phyloP scores from a whole-genome alignment of 2,113 vertebrate genomes.

The Brachypodius melanocephalos region DNA sequence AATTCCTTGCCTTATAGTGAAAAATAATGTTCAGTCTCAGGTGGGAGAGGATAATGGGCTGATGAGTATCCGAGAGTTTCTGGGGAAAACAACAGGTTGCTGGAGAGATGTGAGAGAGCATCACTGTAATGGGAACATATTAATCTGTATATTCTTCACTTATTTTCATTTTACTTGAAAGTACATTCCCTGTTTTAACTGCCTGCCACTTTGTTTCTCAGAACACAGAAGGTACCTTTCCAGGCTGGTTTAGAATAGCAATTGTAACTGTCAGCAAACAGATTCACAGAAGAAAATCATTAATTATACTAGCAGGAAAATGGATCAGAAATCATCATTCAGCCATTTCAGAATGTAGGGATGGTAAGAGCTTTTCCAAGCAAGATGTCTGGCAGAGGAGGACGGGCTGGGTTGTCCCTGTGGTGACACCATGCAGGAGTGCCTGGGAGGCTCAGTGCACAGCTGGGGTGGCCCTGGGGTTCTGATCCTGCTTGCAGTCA shows the following conservation, averaged over 20 bases:
- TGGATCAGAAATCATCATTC: not conserved
- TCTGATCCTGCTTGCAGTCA: not conserved
- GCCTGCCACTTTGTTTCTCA: not conserved
- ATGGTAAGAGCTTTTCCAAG: not conserved
- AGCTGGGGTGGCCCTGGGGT: not conserved
- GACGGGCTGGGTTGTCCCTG: fast-evolving
- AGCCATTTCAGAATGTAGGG: not conserved
- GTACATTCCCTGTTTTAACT: not conserved
- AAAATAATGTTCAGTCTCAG: not conserved
- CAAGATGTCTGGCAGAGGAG: not conserved
- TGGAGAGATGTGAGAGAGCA: not conserved
- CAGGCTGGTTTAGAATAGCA: not conserved
- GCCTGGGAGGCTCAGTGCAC: not conserved
- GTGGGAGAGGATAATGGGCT: not conserved
- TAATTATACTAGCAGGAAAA: not conserved
- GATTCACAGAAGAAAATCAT: not conserved
- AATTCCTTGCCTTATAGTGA: not conserved
- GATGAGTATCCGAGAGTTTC: not conserved
- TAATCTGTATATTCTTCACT: not conserved
- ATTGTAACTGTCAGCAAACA: not conserved
- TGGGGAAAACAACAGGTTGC: not conserved
- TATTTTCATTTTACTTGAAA: not conserved
- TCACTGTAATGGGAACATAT: not conserved
- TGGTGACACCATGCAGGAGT: not conserved
- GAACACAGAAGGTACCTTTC: not conserved